A percentile compares a stretch with the other conserved stretches of the same genome.
Evolutionary conservation across 2,888 invertebrate species (phyloP).

Genomic region (Ophioninae sp.): DNA sequence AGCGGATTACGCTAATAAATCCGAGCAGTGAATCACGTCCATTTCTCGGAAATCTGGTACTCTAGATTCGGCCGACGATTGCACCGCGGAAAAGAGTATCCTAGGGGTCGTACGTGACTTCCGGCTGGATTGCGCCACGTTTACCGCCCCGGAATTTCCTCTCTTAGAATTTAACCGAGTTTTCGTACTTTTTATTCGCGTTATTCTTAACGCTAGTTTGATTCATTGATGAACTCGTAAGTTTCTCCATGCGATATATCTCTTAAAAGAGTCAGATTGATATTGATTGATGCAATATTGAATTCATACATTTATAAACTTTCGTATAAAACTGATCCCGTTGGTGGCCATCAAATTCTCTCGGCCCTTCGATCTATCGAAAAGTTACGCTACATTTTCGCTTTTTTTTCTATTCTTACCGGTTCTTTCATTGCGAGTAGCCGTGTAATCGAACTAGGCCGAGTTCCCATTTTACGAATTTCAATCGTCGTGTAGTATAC

Average conservation of each 20-base stretch:
- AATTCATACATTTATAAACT: not conserved
- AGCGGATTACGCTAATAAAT: constrained; percentile 78
- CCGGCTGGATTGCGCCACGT: constrained; percentile 64
- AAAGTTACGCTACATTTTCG: not conserved
- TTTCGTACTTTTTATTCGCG: constrained; percentile 19
- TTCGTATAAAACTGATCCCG: not conserved
- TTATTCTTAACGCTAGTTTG: constrained; percentile 36
- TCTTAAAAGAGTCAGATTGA: not conserved
- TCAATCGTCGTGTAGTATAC: constrained; percentile 50
- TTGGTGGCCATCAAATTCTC: too few relatives aligned
- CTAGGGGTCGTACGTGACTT: constrained; percentile 69
- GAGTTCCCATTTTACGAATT: constrained; percentile 61
- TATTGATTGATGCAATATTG: not conserved
- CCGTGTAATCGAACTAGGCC: constrained; percentile 55
- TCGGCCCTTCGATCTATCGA: constrained; percentile 10
- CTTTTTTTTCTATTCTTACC: constrained; percentile 12
- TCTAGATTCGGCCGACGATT: constrained; percentile 62
- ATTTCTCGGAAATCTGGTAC: constrained; percentile 69
- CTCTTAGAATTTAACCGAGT: constrained; percentile 31
- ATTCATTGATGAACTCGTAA: not conserved
- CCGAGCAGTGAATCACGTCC: constrained; percentile 70
- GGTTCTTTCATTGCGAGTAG: constrained; percentile 4
- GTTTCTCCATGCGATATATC: constrained; percentile 4
- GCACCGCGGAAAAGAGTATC: constrained; percentile 65
- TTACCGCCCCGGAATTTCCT: constrained; percentile 41